Conservation (phyloP, 1,140 invertebrate genomes). For the fruit fly (Drosophila melanogaster) region Release_6_plus_ISO1_MT NT_033779.5:4272501-4273000, state of each 20-base stretch:
- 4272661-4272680: slow-evolving; percentile 3
- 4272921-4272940: neutral
- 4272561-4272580: slow-evolving; percentile 55
- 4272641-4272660: neutral
- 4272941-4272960: neutral
- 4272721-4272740: slow-evolving; percentile 3
- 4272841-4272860: slow-evolving; percentile 45
- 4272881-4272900: neutral
- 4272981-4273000: neutral
- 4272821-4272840: slow-evolving; percentile 20
- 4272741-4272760: slow-evolving; percentile 1
- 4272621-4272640: slow-evolving; percentile 39
- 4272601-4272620: slow-evolving; percentile 53
- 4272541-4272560: slow-evolving; percentile 22
- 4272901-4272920: neutral
- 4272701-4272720: neutral
- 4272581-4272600: slow-evolving; percentile 49
- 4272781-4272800: slow-evolving; percentile 30
- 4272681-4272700: slow-evolving; percentile 2
- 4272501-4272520: slow-evolving; percentile 71
- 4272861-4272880: slow-evolving; percentile 27
- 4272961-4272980: neutral
- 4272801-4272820: slow-evolving; percentile 41
- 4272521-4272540: slow-evolving; percentile 68
- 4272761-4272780: slow-evolving; percentile 30